Base-by-base conservation (phyloP, 2,797 vertebrate species). In the Semotilus atromaculatus region DNA sequence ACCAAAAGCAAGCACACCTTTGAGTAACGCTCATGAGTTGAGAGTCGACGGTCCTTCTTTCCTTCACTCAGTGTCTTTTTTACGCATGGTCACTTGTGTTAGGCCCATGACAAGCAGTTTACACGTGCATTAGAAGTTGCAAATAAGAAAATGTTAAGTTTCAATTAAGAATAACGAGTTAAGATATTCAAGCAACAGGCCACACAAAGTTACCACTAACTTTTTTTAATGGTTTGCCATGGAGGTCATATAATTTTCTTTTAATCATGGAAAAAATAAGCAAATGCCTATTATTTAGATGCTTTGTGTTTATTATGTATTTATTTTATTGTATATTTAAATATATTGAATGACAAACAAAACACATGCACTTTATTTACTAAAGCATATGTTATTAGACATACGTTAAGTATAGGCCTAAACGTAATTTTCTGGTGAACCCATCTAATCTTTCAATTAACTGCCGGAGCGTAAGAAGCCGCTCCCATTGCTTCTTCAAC, bases 1-100 rank as follows among this genome's bases (percentile, higher is more conserved):
- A 80, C 29, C 29, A 62, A 78, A 82, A 81, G 64, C 64, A 81
- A 71, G 53, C n/a, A 58, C 60, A 71, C 43, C 34, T 79, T 66
- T 71, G 29, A 82, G 60, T 67, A 43, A 53, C 55, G 43, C 18
- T 70, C 3, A 60, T n/a, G 53, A 53, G 23, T 55, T 76, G 21
- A n/a, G 21, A 77, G 51, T 43, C 45, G 34, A 53, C 53, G 3
- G 29, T 43, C 36, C 58, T n/a, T 34, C 36, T 60, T 67, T 85
- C 7, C 68, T 64, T 85, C 7, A 73, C 48, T 67, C 68, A 29
- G 8, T 82, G 60, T 75, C 82, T 43, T 26, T 72, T 71, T 78
- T 58, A 81, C 82, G 72, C 75, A 82, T n/a, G 40, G 38, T 71
- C 53, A 26, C 53, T 53, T 45, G 11, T 73, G 68, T 74, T 76